Conservation (phyloP, 92 coral and sea anemone species). For the Paramuricea clavata region DNA sequence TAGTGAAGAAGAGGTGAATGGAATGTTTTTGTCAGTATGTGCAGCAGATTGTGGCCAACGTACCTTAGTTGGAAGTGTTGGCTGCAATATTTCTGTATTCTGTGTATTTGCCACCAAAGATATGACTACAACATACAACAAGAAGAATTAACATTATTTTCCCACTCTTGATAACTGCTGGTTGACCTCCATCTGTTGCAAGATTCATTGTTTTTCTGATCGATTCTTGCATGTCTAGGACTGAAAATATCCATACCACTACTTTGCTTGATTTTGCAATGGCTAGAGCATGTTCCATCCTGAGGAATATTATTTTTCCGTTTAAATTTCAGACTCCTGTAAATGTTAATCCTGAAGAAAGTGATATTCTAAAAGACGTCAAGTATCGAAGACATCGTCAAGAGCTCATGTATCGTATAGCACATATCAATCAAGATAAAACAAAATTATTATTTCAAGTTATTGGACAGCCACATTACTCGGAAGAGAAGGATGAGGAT, state of each 20-base stretch:
- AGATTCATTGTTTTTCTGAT: no score
- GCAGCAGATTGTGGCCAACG: no score
- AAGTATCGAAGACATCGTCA: slow-evolving; percentile 88
- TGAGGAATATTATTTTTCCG: not conserved
- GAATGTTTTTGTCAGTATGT: not conserved
- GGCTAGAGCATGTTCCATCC: not conserved
- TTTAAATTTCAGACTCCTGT: slow-evolving; percentile 66
- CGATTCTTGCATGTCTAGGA: no score
- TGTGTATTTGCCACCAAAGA: no score
- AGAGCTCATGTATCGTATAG: slow-evolving; percentile 94
- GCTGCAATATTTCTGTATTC: no score
- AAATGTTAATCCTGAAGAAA: slow-evolving; percentile 86
- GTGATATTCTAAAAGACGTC: slow-evolving; percentile 86
- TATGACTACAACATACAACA: no score
- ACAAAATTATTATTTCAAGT: slow-evolving; percentile 84
- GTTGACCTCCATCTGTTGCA: no score
- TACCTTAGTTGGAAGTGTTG: no score
- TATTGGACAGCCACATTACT: slow-evolving; percentile 77
- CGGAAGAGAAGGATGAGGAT: slow-evolving; percentile 55
- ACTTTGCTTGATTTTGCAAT: no score
- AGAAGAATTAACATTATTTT: no score
- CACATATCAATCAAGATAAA: slow-evolving; percentile 94
- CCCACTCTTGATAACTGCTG: no score
- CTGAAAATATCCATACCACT: no score
- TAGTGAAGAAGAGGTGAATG: slow-evolving; percentile 72